These are phyloP conservation scores for Leptinotarsa rubiginosa DNA, from an alignment of 2,888 invertebrate genomes.

Conservation along the genomic window DNA sequence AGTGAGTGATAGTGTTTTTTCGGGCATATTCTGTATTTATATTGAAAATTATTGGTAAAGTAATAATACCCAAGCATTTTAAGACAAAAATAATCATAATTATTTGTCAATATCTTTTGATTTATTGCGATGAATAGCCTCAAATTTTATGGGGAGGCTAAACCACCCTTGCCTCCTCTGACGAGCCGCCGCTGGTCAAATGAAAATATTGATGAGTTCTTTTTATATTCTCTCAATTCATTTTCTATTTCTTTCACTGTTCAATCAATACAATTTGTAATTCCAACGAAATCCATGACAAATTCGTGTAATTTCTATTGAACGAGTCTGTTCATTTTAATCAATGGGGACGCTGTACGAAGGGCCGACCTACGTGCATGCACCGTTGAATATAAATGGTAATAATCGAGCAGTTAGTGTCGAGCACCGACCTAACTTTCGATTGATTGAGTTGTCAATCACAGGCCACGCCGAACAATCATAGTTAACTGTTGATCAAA, in stretches of 20 bases:
- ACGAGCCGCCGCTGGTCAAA: no score
- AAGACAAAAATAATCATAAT: no score
- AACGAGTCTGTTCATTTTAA: background rate
- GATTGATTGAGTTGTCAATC: slow-evolving; percentile 57
- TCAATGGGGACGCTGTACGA: background rate
- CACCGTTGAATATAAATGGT: slow-evolving; percentile 44
- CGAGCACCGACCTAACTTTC: slow-evolving; percentile 38
- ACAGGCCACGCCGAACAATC: slow-evolving; percentile 53
- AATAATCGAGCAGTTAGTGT: slow-evolving; percentile 43
- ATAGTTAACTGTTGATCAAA: slow-evolving; percentile 38
- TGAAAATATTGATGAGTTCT: no score
- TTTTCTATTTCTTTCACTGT: background rate
- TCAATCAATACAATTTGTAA: background rate
- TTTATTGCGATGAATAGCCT: no score
- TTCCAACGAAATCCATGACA: background rate
- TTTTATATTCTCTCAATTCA: no score
- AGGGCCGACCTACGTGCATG: slow-evolving; percentile 27
- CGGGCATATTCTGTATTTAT: no score
- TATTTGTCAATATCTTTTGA: no score
- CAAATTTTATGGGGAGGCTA: no score
- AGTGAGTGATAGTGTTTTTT: no score
- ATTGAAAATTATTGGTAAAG: no score
- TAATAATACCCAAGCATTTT: no score
- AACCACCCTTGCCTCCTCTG: no score
- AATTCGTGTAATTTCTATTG: background rate